Base-by-base conservation (phyloP, 2,113 vertebrate species). In the Bubo bubo region DNA sequence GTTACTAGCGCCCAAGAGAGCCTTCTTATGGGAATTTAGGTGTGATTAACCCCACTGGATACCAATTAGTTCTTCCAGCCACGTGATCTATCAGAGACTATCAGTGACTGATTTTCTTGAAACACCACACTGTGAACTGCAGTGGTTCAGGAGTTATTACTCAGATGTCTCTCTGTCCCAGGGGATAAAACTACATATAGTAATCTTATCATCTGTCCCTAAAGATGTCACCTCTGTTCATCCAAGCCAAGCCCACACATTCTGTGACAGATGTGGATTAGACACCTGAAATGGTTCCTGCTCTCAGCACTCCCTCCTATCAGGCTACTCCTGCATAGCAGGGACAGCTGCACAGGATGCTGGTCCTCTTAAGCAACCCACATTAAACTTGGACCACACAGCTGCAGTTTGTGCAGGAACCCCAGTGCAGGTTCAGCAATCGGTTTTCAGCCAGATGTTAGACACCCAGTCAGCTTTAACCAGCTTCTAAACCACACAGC, bases 31-130 rank as follows among this genome's bases (percentile, higher is more conserved):
- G 63, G 63, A 84, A 88, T 67, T 94, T n/a, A 95, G 76, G 37
- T 67, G 91, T 75, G 76, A 95, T 96, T 96, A 96, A 93, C 89
- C 73, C 73, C 60, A 71, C 68, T 94, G 91, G 95, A 93, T 91
- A 70, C 73, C 76, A 95, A 91, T 95, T 97, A 96, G 68, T 52
- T 94, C 86, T 81, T 94, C 68, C 60, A 94, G 2, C 35, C 82
- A 89, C 6, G 3, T 50, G 76, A 71, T 93, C 64, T 91, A 43
- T 76, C 79, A 77, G 49, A 88, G 8, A 27, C 49, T 75, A 53
- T 34, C 75, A n/a, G 45, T n/a, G 55, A n/a, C 76, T 81, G 89
- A 89, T 87, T 91, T 67, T 50, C 68, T 58, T 53, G 55, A 81
- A 81, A 75, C 12, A 20, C 41, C 59, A 55, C 19, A 7, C 22